Evolutionary conservation across 2,797 vertebrate genomes (phyloP), one percentile per base, ranked within the genome.

Genomic region (Sitta carolinensis): DNA sequence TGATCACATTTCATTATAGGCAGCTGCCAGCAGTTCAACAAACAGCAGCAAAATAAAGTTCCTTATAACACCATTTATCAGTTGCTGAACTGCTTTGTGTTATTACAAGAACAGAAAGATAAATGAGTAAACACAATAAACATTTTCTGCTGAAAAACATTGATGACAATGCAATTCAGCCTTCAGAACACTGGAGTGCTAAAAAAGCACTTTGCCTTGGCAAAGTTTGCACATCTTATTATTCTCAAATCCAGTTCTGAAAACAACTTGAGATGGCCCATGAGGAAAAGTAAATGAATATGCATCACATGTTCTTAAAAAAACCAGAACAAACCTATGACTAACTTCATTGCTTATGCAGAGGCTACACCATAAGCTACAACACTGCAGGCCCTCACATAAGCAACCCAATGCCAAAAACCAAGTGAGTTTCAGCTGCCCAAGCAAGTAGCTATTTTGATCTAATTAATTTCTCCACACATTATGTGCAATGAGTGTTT

Each of bases 1-100:
- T 0, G 3, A n/a, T 9, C 10, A 15, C 58, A 3, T 52, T 87
- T 75, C 23, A 9, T 38, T 48, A 42, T 72, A 58, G 7, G 2
- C 9, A 1, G 2, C 2, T 64, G 12, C 19, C 40, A 38, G 54
- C 40, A 76, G 43, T 66, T 16, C 0, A 0, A 72, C 29, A 68
- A 55, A 29, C 48, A 79, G 59, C 52, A 90, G 66, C 55, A 81
- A 81, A 73, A 29, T 7, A 21, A 32, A 15, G 25, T 30, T 82
- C 57, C 66, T 84, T 42, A 42, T 62, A 81, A 73, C 23, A 29
- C 26, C 20, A 10, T 10, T 26, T 63, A 74, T 10, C 26, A 76
- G 13, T 32, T 74, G 25, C 57, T 79, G 29, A 67, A 69, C n/a
- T 38, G 42, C 30, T 70, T 12, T 27, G 29, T 77, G 18, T 62